Evolutionary conservation across 2,797 vertebrate genomes (phyloP).

Genomic region (Melanotaenia trifasciata): DNA sequence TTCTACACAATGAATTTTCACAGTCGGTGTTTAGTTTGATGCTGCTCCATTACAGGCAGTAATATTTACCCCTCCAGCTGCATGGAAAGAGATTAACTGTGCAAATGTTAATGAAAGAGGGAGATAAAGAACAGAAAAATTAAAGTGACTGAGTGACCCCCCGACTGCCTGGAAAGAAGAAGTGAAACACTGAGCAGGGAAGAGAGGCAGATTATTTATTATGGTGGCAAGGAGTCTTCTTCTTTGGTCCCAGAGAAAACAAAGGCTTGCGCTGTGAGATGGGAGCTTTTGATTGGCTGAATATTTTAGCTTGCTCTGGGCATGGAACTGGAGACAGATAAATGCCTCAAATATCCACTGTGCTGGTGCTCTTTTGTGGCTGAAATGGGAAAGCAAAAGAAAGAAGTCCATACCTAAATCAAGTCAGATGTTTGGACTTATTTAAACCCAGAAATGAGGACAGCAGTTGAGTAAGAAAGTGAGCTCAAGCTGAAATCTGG

Average conservation of each 20-base stretch:
- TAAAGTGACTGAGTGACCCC: conserved; percentile 32
- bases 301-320: conserved; percentile 49
- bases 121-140: conserved; percentile 42
- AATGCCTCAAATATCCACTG: conserved; percentile 33
- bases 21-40: conserved; percentile 39
- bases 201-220: conserved; percentile 13
- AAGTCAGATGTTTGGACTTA: conserved; percentile 29
- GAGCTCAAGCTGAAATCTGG: conserved; percentile 27
- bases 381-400: conserved; percentile 8
- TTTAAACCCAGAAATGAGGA: conserved; percentile 38
- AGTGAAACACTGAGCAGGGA: conserved; percentile 16
- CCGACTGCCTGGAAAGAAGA: conserved; percentile 42
- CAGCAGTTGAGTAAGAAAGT: conserved; percentile 9
- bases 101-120: conserved; percentile 66
- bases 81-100: conserved; percentile 64
- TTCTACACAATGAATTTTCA: conserved; percentile 39
- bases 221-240: background rate
- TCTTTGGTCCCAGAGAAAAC: conserved; percentile 2
- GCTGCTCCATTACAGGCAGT: conserved; percentile 39
- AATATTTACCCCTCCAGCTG: conserved; percentile 60
- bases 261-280: background rate
- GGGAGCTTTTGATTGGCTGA: conserved; percentile 19
- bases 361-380: conserved; percentile 26
- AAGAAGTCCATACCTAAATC: conserved; percentile 7
- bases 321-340: conserved; percentile 27